Evolutionary conservation across 2,113 vertebrate genomes (phyloP).

Genomic region (Physeter macrocephalus): DNA sequence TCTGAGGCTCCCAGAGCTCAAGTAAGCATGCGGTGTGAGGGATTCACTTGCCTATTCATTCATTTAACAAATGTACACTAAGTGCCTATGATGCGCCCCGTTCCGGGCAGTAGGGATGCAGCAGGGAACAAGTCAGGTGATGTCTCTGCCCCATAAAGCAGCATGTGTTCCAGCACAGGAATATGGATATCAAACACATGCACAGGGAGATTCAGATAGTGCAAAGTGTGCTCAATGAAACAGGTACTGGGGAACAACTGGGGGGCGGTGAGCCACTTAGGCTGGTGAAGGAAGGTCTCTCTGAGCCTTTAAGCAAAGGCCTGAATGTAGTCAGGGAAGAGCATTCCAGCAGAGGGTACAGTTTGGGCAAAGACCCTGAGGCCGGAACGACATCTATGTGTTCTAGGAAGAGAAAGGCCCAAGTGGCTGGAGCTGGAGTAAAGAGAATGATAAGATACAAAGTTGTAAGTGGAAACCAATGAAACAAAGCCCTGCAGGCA

Average conservation of each 20-base stretch:
- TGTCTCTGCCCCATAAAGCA: not conserved
- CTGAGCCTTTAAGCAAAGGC: not conserved
- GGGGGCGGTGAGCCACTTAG: not conserved
- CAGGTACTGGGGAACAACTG: not conserved
- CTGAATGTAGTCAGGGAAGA: not conserved
- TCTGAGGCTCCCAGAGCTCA: not conserved
- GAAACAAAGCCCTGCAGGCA: not conserved
- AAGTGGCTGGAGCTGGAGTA: not conserved
- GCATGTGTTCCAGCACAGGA: not conserved
- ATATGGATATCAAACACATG: not conserved
- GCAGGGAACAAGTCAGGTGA: not conserved
- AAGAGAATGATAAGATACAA: not conserved
- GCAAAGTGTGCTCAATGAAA: not conserved
- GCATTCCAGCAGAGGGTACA: not conserved
- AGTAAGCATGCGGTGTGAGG: not conserved
- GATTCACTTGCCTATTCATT: not conserved
- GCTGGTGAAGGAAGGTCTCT: not conserved
- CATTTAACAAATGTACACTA: not conserved
- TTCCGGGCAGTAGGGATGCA: not conserved
- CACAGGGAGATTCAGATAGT: not conserved
- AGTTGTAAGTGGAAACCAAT: not conserved
- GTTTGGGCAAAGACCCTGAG: not conserved
- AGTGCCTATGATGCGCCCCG: fast-evolving
- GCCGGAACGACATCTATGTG: not conserved
- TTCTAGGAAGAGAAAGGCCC: not conserved